Conservation (phyloP, 2,113 vertebrate genomes). For the Pseudorhombus dupliciocellatus region DNA sequence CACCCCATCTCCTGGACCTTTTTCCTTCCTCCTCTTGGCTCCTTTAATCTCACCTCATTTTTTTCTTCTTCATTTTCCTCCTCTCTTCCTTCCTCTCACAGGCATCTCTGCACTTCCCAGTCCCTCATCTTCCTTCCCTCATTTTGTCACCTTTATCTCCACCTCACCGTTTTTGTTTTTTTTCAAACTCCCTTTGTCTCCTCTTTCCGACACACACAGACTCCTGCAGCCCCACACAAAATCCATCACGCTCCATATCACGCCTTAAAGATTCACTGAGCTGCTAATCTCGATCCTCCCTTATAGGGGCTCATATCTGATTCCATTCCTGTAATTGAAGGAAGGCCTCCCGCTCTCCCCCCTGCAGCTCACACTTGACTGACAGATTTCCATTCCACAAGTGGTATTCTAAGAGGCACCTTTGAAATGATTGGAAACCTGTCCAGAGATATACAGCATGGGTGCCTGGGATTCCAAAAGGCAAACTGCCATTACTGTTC, state of each 20-base stretch:
- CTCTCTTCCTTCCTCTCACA: constrained; percentile 5
- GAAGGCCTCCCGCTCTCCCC: not conserved
- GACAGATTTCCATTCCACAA: constrained; percentile 65
- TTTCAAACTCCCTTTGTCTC: constrained; percentile 19
- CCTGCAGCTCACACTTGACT: constrained; percentile 47
- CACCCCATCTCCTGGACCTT: constrained; percentile 1
- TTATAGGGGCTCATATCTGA: constrained; percentile 63
- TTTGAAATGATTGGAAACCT: constrained; percentile 57
- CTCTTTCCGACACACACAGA: not conserved
- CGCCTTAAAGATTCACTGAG: constrained; percentile 49
- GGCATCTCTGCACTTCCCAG: constrained; percentile 3
- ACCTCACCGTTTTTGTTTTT: constrained; percentile 33
- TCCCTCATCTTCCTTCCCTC: constrained; percentile 2
- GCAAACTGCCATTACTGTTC: constrained; percentile 36
- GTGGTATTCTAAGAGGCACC: constrained; percentile 56
- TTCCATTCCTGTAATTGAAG: constrained; percentile 71
- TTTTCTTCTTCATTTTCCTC: not conserved
- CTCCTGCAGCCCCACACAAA: constrained; percentile 7
- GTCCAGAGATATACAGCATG: constrained; percentile 27
- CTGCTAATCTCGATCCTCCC: constrained; percentile 55
- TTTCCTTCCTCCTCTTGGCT: constrained; percentile 13
- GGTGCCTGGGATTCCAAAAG: constrained; percentile 29
- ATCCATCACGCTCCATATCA: constrained; percentile 40
- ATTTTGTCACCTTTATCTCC: constrained; percentile 11
- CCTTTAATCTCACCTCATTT: constrained; percentile 8